A percentile compares a stretch with the other conserved stretches of the same genome.
Conservation (phyloP, 2,797 vertebrate genomes). For the Vireo griseus region DNA sequence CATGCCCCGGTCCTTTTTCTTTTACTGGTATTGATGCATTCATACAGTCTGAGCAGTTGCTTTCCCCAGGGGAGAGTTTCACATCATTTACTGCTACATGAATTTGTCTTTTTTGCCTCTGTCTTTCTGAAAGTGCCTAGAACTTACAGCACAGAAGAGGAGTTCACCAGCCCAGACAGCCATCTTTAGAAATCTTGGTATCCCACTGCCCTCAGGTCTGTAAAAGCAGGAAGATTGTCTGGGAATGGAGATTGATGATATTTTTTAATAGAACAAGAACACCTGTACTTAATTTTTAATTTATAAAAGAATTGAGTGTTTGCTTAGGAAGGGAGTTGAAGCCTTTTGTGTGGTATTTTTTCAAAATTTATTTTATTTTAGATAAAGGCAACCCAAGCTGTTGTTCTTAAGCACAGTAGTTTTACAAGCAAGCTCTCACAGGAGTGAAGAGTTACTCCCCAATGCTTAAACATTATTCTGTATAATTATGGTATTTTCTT, state of each 20-base stretch:
- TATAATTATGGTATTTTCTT: conserved; percentile 79
- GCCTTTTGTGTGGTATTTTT: conserved; percentile 32
- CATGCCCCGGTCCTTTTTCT: neutral
- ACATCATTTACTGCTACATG: neutral
- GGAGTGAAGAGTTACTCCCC: conserved; percentile 61
- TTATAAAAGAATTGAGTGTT: conserved; percentile 63
- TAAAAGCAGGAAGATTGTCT: neutral
- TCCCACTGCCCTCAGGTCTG: conserved; percentile 7
- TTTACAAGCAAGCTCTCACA: conserved; percentile 65
- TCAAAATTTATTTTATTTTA: conserved; percentile 36
- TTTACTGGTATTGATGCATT: neutral
- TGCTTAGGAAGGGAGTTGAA: conserved; percentile 60
- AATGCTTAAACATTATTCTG: conserved; percentile 69
- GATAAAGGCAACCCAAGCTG: conserved; percentile 59
- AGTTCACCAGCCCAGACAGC: neutral
- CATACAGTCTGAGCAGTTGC: neutral
- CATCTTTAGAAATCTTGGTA: neutral
- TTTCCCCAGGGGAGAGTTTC: neutral
- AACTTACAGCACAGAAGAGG: neutral
- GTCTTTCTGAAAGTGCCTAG: neutral
- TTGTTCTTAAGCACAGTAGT: conserved; percentile 46
- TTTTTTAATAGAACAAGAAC: conserved; percentile 16
- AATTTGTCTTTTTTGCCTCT: neutral
- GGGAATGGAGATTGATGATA: neutral
- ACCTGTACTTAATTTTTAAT: conserved; percentile 61